A percentile compares a stretch with the other conserved stretches of the same genome.
Conservation (phyloP, 2,888 invertebrate species). For the Thereva nobilitata region DNA sequence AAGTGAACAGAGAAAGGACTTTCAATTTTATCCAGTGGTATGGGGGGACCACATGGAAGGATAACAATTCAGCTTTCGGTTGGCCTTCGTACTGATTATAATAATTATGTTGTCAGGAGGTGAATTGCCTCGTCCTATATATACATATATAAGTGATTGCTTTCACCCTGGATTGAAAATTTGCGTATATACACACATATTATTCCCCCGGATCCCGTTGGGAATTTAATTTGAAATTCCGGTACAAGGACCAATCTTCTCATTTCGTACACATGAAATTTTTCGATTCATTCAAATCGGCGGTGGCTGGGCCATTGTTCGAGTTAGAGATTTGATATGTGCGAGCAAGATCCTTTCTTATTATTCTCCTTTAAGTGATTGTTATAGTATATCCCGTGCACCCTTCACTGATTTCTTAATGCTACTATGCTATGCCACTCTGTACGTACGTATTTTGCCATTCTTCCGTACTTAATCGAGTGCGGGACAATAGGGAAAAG, state of each 20-base stretch:
- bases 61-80: constrained; percentile 23
- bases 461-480: constrained; percentile 34
- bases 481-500: constrained; percentile 26
- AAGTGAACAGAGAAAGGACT: constrained; percentile 10
- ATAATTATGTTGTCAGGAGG: constrained; percentile 36
- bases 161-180: constrained; percentile 29
- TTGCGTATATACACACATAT: constrained; percentile 21
- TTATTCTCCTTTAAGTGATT: constrained; percentile 31
- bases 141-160: constrained; percentile 9
- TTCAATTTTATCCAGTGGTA: neutral
- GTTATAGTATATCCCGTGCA: constrained; percentile 11
- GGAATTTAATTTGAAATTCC: constrained; percentile 35
- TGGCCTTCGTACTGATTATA: constrained; percentile 26
- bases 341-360: constrained; percentile 6
- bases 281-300: constrained; percentile 31
- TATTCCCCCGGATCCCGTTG: constrained; percentile 10
- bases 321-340: constrained; percentile 25
- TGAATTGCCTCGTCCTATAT: constrained; percentile 8
- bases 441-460: neutral
- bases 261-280: constrained; percentile 13
- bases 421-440: neutral
- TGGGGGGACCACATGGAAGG: constrained; percentile 29
- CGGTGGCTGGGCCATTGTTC: constrained; percentile 20
- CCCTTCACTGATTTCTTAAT: constrained; percentile 9
- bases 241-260: neutral